A percentile compares a stretch with the other conserved stretches of the same genome.
Conservation (phyloP, 2,113 vertebrate species). For the Heloderma charlesbogerti region DNA sequence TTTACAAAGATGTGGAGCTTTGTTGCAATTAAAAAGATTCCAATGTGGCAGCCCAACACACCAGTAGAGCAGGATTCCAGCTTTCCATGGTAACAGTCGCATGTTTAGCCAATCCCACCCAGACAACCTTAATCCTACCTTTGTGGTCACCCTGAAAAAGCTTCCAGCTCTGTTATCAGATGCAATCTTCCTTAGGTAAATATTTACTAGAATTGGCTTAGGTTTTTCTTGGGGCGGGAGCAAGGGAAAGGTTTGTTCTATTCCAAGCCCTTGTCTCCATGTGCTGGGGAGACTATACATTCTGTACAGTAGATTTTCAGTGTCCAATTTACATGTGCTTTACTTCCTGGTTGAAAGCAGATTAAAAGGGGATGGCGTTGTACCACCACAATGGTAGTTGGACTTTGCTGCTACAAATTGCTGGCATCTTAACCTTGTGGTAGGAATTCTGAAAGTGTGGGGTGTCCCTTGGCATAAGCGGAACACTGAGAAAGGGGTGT, state of each 20-base stretch:
- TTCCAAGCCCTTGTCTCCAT: slow-evolving; percentile 57
- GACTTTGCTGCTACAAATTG: slow-evolving; percentile 1
- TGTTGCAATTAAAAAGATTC: slow-evolving; percentile 72
- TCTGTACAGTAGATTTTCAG: background rate
- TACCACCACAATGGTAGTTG: slow-evolving; percentile 37
- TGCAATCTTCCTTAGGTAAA: slow-evolving; percentile 72
- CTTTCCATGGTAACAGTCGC: slow-evolving; percentile 78
- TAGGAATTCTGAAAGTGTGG: slow-evolving; percentile 60
- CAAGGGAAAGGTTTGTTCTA: slow-evolving; percentile 56
- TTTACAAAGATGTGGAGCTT: slow-evolving; percentile 67
- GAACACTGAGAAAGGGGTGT: background rate
- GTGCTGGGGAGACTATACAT: background rate
- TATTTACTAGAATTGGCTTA: slow-evolving; percentile 65
- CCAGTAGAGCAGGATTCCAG: slow-evolving; percentile 75
- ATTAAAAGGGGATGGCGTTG: slow-evolving; percentile 10
- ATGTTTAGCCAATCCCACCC: slow-evolving; percentile 56
- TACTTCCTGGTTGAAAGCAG: slow-evolving; percentile 36
- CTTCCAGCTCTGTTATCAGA: slow-evolving; percentile 70
- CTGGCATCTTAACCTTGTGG: slow-evolving; percentile 46
- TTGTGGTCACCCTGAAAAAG: slow-evolving; percentile 64
- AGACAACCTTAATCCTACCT: slow-evolving; percentile 74
- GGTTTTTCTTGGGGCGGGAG: slow-evolving; percentile 50
- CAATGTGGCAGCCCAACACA: slow-evolving; percentile 68
- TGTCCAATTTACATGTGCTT: slow-evolving; percentile 1
- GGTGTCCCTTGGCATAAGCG: background rate